phyloP scores from a whole-genome alignment of 2,888 invertebrate genomes.

The Zygogramma bicolorata region DNA sequence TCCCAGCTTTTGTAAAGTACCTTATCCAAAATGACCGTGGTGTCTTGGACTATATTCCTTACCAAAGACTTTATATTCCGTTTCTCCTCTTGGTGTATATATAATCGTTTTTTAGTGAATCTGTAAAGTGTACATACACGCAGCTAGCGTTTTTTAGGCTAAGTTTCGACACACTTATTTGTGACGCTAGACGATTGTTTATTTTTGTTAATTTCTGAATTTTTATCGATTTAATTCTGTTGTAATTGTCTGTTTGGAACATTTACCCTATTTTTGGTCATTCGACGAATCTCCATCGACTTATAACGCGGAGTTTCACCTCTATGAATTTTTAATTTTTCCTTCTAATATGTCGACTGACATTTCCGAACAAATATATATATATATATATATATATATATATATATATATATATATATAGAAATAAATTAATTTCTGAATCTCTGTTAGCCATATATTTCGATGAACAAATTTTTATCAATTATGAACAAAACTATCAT shows the following conservation, averaged over 20 bases:
- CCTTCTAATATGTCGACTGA: too few relatives aligned
- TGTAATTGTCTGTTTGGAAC: not conserved
- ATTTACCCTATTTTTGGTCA: not conserved
- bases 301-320: not conserved
- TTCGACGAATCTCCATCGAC: not conserved
- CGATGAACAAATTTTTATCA: too few relatives aligned
- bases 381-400: too few relatives aligned
- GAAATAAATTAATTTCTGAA: too few relatives aligned
- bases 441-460: too few relatives aligned
- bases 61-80: slow-evolving; percentile 61
- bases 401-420: too few relatives aligned
- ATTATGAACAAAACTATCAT: too few relatives aligned
- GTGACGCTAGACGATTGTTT: not conserved
- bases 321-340: not conserved
- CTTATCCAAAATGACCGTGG: too few relatives aligned
- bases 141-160: not conserved
- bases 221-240: not conserved
- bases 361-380: too few relatives aligned
- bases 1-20: too few relatives aligned
- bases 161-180: too few relatives aligned
- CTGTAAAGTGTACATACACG: slow-evolving; percentile 5
- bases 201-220: not conserved
- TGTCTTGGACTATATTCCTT: too few relatives aligned
- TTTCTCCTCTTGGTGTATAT: slow-evolving; percentile 31
- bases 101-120: slow-evolving; percentile 26